Percentiles rank a stretch among this genome's conserved stretches.
Conservation (phyloP, 1,140 invertebrate species). For the Goniozus legneri region DNA sequence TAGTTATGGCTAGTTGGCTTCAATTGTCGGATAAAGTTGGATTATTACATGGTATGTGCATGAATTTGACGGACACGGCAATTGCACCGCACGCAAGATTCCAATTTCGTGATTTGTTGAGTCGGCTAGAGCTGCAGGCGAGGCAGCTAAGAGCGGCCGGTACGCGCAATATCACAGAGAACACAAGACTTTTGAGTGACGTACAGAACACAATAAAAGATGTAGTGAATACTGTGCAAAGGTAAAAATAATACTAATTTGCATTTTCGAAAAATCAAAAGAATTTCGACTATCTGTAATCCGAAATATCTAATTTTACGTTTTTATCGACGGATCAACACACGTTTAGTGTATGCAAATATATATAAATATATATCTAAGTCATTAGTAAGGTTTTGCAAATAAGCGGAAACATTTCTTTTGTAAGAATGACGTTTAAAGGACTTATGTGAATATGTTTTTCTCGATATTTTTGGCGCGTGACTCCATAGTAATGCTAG, state of each 20-base stretch:
- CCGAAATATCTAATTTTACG: constrained; percentile 4
- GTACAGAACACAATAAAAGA: constrained; percentile 79
- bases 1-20: constrained; percentile 69
- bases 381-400: constrained; percentile 32
- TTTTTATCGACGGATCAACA: constrained; percentile 1
- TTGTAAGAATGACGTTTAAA: no score
- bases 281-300: constrained; percentile 12
- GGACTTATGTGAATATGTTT: constrained; percentile 10
- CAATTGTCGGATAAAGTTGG: constrained; percentile 82
- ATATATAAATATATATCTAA: constrained; percentile 29
- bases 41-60: constrained; percentile 72
- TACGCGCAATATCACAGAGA: constrained; percentile 66
- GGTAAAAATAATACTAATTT: no score
- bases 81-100: constrained; percentile 85
- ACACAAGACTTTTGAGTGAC: constrained; percentile 66
- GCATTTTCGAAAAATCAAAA: no score
- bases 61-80: constrained; percentile 66
- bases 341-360: constrained; percentile 8
- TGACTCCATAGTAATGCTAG: no score
- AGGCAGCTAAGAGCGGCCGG: constrained; percentile 71
- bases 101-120: constrained; percentile 82
- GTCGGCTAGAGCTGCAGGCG: constrained; percentile 75
- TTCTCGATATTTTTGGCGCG: no score
- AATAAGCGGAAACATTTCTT: constrained; percentile 12
- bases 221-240: constrained; percentile 75